Base-by-base conservation (phyloP, 1,140 invertebrate genomes). In the Mamestra configurata region DNA sequence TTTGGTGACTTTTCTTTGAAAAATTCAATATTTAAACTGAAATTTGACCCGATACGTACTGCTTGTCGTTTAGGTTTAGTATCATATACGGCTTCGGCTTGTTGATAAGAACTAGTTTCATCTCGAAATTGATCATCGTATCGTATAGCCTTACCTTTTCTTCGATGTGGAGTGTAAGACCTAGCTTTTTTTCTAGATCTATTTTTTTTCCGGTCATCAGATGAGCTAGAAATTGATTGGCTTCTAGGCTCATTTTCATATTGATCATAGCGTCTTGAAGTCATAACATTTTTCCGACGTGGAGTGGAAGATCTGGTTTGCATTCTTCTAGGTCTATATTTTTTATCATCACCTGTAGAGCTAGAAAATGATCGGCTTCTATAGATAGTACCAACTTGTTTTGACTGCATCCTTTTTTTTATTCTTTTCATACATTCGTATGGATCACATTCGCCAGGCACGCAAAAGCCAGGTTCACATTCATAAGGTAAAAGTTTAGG, bases 401-500 rank as follows among this genome's bases (percentile, higher is more conserved):
- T 73, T 72, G 70, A 79, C 46, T 43, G 15, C 22, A 20, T 13
- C 61, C 81, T 79, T 83, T 72, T 84, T 37, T 79, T 82, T 13
- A 84, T 84, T 31, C 76, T 22, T 66, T 87, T 80, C 51, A 82
- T 35, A 81, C 88, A 88, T 46, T 83, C 77, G 49, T 84, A 82
- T 1, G 86, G 86, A 83, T 86, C 68, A 79, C 86, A 89, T 68
- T 83, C 37, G 24, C 82, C 83, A 37, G 83, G 84, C 13, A 82
- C 57, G 76, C 84, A 88, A 18, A 84, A 20, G 31, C 83, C 85
- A 59, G 83, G 86, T 81, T 85, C 84, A 81, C 86, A 87, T 79
- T 88, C 85, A 37, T 87, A 82, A 13, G 84, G 82, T 53, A 77
- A 24, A 22, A 81, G 55, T 76, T 66, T 83, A 11, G 11, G 8